Percentiles rank a stretch among this genome's conserved stretches.
These are phyloP conservation scores for Poicephalus gulielmi DNA, from an alignment of 2,113 vertebrate species.

Conservation along the genomic window DNA sequence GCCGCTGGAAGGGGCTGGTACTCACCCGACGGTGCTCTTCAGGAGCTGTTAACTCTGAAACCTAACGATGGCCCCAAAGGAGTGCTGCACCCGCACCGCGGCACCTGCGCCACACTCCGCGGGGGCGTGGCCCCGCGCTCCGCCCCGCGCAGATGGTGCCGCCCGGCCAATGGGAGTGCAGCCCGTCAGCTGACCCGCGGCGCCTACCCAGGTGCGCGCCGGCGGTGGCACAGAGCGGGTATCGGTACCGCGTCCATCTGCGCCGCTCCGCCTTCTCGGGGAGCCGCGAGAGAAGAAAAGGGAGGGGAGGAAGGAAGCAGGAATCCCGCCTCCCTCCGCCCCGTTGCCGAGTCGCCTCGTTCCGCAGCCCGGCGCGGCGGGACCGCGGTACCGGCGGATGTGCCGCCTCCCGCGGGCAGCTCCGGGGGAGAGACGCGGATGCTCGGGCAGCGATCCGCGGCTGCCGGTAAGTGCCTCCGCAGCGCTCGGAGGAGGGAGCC, in stretches of 20 bases:
- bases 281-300: not conserved
- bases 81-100: no score
- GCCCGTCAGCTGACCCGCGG: conserved; percentile 83
- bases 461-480: not conserved
- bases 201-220: conserved; percentile 44
- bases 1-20: not conserved
- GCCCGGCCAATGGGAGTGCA: conserved; percentile 78
- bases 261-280: not conserved
- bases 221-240: conserved; percentile 47
- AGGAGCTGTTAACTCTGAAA: not conserved
- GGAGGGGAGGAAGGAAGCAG: not conserved
- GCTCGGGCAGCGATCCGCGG: not conserved
- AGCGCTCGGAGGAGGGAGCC: not conserved
- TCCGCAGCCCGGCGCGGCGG: not conserved
- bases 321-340: not conserved
- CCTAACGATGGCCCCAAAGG: not conserved
- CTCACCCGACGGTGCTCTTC: no score
- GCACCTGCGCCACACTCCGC: no score
- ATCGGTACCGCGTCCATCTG: not conserved
- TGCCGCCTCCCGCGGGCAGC: not conserved
- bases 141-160: not conserved
- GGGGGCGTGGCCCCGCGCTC: not conserved
- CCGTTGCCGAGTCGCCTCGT: not conserved
- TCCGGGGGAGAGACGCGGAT: not conserved
- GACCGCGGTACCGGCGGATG: not conserved